Evolutionary conservation across 2,797 vertebrate genomes (phyloP).

Genomic region (Molossus molossus): DNA sequence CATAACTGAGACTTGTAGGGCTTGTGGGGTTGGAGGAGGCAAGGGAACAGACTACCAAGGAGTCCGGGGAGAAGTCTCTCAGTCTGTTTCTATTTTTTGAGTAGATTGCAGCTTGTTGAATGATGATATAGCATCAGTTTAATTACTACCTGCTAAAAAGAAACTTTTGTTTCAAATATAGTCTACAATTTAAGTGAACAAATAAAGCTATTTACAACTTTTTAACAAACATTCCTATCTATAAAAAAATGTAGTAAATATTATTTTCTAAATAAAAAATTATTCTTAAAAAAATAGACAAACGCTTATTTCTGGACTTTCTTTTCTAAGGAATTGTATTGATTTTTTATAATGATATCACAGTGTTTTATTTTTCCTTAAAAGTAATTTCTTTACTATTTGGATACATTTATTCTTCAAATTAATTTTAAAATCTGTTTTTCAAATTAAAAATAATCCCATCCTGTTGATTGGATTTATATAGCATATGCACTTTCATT

Average conservation of each 20-base stretch:
- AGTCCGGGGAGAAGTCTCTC: background rate
- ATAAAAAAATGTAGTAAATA: slow-evolving; percentile 54
- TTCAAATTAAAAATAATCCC: slow-evolving; percentile 21
- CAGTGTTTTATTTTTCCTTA: slow-evolving; percentile 11
- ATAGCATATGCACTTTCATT: background rate
- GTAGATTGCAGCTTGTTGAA: background rate
- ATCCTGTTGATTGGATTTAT: background rate
- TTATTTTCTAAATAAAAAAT: background rate
- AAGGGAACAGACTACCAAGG: background rate
- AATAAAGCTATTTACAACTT: slow-evolving; percentile 23
- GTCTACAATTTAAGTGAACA: slow-evolving; percentile 6
- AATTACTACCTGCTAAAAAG: slow-evolving; percentile 53
- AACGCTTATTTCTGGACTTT: slow-evolving; percentile 14
- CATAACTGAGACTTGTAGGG: background rate
- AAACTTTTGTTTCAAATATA: slow-evolving; percentile 32
- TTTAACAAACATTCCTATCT: slow-evolving; percentile 31
- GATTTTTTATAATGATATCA: background rate
- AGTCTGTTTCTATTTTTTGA: slow-evolving; percentile 56
- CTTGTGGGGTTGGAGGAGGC: background rate
- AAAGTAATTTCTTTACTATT: slow-evolving; percentile 57
- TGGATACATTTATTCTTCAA: slow-evolving; percentile 8
- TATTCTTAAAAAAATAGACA: background rate
- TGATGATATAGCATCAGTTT: background rate
- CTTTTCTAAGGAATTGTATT: slow-evolving; percentile 43
- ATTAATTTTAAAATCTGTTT: slow-evolving; percentile 43